phyloP scores from a whole-genome alignment of 1,140 invertebrate genomes.

The Carposina sasakii region DNA sequence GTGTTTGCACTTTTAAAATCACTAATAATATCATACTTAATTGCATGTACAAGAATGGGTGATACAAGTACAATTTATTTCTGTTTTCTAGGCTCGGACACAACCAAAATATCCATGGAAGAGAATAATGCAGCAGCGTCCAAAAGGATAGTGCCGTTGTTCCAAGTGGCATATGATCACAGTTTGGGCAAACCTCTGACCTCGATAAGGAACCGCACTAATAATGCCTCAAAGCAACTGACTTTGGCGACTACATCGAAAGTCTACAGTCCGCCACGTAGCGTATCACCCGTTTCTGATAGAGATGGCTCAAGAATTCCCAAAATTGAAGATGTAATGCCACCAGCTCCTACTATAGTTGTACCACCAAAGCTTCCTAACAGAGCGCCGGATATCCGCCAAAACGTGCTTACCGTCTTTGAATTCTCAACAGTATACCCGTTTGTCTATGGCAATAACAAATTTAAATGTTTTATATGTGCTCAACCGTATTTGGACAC shows the following conservation, averaged over 20 bases:
- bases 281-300: constrained; percentile 35
- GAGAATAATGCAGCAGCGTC: constrained; percentile 43
- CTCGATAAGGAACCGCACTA: constrained; percentile 46
- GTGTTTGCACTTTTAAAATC: no score
- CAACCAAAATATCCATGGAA: constrained; percentile 25
- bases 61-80: constrained; percentile 42
- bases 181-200: constrained; percentile 56
- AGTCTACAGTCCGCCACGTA: constrained; percentile 43
- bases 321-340: no score
- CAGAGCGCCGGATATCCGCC: constrained; percentile 39
- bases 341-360: no score
- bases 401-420: constrained; percentile 54
- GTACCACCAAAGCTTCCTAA: constrained; percentile 22
- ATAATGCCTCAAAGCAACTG: constrained; percentile 28
- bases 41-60: no score
- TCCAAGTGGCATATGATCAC: constrained; percentile 62
- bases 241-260: constrained; percentile 10
- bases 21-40: no score
- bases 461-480: constrained; percentile 62
- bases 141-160: constrained; percentile 68
- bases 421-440: constrained; percentile 58
- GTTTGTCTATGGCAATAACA: constrained; percentile 58
- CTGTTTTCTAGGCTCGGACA: constrained; percentile 58
- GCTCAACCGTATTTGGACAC: constrained; percentile 50
- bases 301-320: constrained; percentile 7